phyloP scores from a whole-genome alignment of 23 tunicate genomes.

The Trididemnum nubilum region DNA sequence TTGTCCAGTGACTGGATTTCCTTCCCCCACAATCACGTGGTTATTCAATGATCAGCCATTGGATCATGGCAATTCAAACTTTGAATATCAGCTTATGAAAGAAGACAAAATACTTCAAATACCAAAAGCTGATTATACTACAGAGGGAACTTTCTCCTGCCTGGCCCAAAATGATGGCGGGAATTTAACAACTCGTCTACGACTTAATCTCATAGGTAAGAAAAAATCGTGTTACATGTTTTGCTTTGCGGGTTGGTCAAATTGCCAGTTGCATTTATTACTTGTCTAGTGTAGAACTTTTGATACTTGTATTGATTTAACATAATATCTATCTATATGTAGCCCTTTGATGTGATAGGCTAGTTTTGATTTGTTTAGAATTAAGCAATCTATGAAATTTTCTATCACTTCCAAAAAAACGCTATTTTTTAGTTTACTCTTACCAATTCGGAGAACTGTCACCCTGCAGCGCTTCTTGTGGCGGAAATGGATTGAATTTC shows the following conservation, averaged over 20 bases:
- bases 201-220: conserved; percentile 52
- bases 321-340: too few relatives aligned
- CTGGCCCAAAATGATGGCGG: conserved; percentile 76
- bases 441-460: conserved; percentile 53
- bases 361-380: too few relatives aligned
- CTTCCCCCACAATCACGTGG: conserved; percentile 51
- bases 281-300: too few relatives aligned
- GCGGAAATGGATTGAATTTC: conserved; percentile 56
- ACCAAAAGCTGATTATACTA: conserved; percentile 23
- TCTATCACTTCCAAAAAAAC: too few relatives aligned
- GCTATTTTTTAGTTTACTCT: conserved; percentile 52
- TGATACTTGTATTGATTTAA: too few relatives aligned
- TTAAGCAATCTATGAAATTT: too few relatives aligned
- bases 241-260: too few relatives aligned
- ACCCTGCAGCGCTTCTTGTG: conserved; percentile 73
- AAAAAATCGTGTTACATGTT: background rate
- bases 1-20: conserved; percentile 72
- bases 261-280: too few relatives aligned
- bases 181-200: conserved; percentile 49
- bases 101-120: conserved; percentile 47
- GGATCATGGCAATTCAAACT: background rate
- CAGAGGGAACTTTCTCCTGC: conserved; percentile 62
- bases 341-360: too few relatives aligned
- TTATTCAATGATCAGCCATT: conserved; percentile 40
- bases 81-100: conserved; percentile 47